Conservation (phyloP, 2,888 invertebrate genomes). For the Drosophila nigritarsus region DNA sequence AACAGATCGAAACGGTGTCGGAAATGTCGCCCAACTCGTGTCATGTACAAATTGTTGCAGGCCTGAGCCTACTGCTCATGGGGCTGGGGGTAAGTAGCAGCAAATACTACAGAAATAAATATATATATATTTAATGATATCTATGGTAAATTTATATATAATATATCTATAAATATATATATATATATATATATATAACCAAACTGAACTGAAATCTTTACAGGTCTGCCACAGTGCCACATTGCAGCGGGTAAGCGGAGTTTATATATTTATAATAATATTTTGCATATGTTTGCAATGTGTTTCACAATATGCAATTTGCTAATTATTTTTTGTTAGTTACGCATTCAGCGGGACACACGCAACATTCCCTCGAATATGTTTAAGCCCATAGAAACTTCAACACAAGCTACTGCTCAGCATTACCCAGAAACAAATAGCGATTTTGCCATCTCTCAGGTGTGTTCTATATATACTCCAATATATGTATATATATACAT, state of each 20-base stretch:
- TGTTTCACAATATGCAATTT: background rate
- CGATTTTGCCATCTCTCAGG: slow-evolving; percentile 14
- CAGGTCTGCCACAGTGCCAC: slow-evolving; percentile 33
- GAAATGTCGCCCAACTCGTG: slow-evolving; percentile 23
- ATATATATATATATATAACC: background rate
- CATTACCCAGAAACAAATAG: background rate
- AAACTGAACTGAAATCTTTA: background rate
- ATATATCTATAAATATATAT: background rate
- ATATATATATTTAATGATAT: background rate
- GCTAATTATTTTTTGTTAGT: slow-evolving; percentile 11
- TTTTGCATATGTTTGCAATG: background rate
- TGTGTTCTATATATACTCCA: background rate
- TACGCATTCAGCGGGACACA: slow-evolving; percentile 49
- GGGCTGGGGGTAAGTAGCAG: slow-evolving; percentile 39
- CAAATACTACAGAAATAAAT: background rate
- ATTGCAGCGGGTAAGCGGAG: slow-evolving; percentile 35
- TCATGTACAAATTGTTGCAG: slow-evolving; percentile 5
- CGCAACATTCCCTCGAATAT: slow-evolving; percentile 49
- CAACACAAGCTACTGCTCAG: background rate
- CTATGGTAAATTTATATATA: background rate
- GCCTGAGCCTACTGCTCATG: slow-evolving; percentile 26
- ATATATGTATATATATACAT: background rate
- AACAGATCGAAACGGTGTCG: slow-evolving; percentile 21
- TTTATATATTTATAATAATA: background rate
- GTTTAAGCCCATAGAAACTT: slow-evolving; percentile 46